Evolutionary conservation across 2,888 invertebrate species (phyloP).

Genomic region (Megaustenia siamemsis): DNA sequence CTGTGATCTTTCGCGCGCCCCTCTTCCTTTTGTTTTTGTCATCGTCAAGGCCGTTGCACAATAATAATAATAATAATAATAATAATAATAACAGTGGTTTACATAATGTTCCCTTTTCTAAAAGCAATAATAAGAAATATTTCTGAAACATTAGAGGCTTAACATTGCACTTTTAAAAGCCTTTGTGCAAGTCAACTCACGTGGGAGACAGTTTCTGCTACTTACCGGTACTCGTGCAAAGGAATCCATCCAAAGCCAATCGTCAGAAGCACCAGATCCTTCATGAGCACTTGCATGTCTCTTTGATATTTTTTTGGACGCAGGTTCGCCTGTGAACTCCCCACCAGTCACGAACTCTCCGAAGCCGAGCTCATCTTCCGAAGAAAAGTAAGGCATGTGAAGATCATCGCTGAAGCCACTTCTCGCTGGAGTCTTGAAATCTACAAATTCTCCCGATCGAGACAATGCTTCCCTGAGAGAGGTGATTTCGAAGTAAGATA

Average conservation of each 20-base stretch:
- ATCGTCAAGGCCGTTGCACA: too few species aligned
- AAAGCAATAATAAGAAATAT: too few species aligned
- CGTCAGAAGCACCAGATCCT: slow-evolving; percentile 41
- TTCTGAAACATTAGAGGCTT: too few species aligned
- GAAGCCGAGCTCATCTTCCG: slow-evolving; percentile 26
- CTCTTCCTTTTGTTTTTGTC: too few species aligned
- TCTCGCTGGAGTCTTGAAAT: slow-evolving; percentile 13
- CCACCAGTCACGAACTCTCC: slow-evolving; percentile 25
- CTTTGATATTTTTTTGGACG: slow-evolving; percentile 11
- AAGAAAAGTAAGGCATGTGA: slow-evolving; percentile 43
- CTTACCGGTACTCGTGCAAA: slow-evolving; percentile 55
- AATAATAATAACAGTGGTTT: too few species aligned
- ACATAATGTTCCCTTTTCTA: too few species aligned
- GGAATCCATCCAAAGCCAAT: slow-evolving; percentile 56
- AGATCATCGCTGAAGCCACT: background rate
- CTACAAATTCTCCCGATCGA: slow-evolving; percentile 1
- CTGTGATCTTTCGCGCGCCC: too few species aligned
- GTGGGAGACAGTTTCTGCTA: too few species aligned
- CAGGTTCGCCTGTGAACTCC: background rate
- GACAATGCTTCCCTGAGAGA: slow-evolving; percentile 18
- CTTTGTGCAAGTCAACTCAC: too few species aligned
- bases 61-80: too few species aligned
- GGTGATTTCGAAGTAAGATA: slow-evolving; percentile 29
- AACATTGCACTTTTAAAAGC: too few species aligned
- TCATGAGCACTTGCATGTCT: slow-evolving; percentile 27